Evolutionary conservation across 2,888 invertebrate genomes (phyloP), one percentile per base, ranked within the genome.

Genomic region (Pemphredon lugubris): DNA sequence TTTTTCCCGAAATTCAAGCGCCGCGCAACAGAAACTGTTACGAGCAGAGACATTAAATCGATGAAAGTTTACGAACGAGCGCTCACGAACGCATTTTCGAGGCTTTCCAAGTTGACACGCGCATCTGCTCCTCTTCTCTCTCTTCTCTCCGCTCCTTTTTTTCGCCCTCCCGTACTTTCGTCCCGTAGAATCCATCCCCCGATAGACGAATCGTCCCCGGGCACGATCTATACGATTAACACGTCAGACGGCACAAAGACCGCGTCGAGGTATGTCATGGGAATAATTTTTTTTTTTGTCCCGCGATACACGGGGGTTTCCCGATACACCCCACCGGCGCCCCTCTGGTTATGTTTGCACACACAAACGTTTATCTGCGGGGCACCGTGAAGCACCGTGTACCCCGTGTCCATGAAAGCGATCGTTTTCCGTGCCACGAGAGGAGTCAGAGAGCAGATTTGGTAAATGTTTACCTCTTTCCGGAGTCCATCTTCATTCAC

Each of bases 161-260:
- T 48, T 37, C 57, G 47, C 54, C 39, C 50, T 21, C 26, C 50
- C 47, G 16, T 34, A n/a, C 30, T 45, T 44, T 63, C 37, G 20
- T 26, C 37, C 40, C 42, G 60, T 61, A 65, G 61, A 65, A 75
- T 73, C 65, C 70, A 67, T 45, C 66, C 65, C 37, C 66, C 57
- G 54, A 58, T 54, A 42, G 53, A 47, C 53, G 66, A 69, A 69
- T 71, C 73, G 65, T 64, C 70, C 53, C 61, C 51, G 55, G 34
- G 63, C 81, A 75, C 81, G 68, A 73, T 70, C 83, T 79, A 80
- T 83, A 68, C 84, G 86, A 87, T 88, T 87, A 88, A 86, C 86
- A 81, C 87, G 83, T 83, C 83, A 84, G 58, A 60, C 76, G 64
- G 67, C 72, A 86, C 85, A 87, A 87, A 85, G 85, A 79, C 65